These are phyloP conservation scores for Balaeniceps rex DNA, from an alignment of 2,113 vertebrate genomes.

Conservation along the genomic window DNA sequence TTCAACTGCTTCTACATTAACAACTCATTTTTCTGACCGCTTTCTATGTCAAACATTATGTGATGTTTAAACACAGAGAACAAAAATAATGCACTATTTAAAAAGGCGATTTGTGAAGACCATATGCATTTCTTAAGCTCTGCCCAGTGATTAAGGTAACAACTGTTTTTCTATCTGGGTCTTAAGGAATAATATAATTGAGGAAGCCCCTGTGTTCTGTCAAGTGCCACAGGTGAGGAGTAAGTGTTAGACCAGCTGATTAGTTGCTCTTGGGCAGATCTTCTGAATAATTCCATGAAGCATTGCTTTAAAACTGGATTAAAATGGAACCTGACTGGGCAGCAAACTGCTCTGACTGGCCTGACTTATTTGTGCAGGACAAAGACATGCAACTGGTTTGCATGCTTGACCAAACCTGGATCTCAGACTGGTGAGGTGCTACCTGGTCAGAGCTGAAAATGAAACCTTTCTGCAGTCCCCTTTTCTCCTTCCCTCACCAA, in stretches of 20 bases:
- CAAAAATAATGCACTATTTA: background rate
- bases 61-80: background rate
- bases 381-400: background rate
- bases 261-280: background rate
- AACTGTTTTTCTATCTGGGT: background rate
- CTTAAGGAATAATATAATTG: background rate
- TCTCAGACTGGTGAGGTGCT: background rate
- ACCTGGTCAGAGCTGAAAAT: background rate
- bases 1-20: background rate
- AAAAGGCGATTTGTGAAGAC: background rate
- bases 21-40: background rate
- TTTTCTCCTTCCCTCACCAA: background rate
- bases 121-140: background rate
- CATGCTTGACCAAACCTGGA: background rate
- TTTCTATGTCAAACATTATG: background rate
- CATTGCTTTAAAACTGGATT: background rate
- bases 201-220: background rate
- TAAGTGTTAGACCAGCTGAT: background rate
- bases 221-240: background rate
- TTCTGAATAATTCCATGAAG: background rate
- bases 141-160: background rate
- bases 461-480: background rate
- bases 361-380: background rate
- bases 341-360: background rate
- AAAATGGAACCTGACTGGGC: background rate